Evolutionary conservation across 1,140 invertebrate genomes (phyloP).

Genomic region (Atta cephalotes): DNA sequence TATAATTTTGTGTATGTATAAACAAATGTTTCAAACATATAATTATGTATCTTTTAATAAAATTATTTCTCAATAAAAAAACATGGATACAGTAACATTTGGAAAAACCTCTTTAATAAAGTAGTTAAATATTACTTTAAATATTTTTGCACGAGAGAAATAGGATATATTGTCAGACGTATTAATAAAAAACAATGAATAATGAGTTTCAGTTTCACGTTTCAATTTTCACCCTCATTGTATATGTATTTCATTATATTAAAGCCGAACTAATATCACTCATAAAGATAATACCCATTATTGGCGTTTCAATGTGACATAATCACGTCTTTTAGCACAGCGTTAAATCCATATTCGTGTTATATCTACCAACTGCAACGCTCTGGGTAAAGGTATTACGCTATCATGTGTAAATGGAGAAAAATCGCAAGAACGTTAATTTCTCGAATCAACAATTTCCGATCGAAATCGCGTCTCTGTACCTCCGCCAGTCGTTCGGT

Average conservation of each 20-base stretch:
- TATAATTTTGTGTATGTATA: background rate
- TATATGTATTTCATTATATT: background rate
- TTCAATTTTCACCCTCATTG: conserved; percentile 8
- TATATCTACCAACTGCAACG: background rate
- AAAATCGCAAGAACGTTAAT: conserved; percentile 36
- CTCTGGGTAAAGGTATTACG: background rate
- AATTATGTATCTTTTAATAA: background rate
- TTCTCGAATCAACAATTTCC: conserved; percentile 19
- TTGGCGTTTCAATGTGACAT: background rate
- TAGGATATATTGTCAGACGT: background rate
- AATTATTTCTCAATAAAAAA: background rate
- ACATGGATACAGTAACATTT: background rate
- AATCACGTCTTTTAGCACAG: background rate
- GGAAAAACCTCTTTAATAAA: background rate
- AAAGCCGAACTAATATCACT: conserved; percentile 24
- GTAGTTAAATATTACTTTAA: background rate
- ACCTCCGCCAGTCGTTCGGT: conserved; percentile 10
- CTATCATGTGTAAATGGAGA: background rate
- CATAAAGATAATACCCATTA: conserved; percentile 33
- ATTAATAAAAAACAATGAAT: background rate
- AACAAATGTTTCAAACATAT: conserved; percentile 10
- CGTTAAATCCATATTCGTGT: background rate
- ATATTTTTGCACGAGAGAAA: background rate
- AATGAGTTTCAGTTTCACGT: background rate
- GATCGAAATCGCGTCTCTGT: conserved; percentile 31